phyloP scores from a whole-genome alignment of 2,797 vertebrate genomes.

The Etheostoma perlongum region DNA sequence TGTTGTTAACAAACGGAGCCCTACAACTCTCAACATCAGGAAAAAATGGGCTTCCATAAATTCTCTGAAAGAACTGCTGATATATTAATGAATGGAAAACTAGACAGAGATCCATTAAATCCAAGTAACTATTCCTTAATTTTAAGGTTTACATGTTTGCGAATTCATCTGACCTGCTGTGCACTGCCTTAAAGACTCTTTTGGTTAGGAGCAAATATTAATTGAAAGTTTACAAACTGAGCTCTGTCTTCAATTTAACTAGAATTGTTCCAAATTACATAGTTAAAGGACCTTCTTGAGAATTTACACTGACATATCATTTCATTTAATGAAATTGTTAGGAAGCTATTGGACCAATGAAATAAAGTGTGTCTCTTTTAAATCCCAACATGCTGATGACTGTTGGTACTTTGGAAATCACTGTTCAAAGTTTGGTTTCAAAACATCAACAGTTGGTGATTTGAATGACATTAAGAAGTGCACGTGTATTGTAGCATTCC shows the following conservation, averaged over 20 bases:
- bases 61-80: background rate
- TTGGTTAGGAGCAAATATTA: background rate
- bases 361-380: background rate
- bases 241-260: background rate
- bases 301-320: background rate
- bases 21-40: background rate
- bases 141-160: no score
- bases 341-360: conserved; percentile 5
- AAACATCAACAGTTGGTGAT: background rate
- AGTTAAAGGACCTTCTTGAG: background rate
- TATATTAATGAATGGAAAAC: background rate
- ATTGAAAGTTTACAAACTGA: background rate
- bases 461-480: background rate
- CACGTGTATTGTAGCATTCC: conserved; percentile 11
- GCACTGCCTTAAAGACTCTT: background rate
- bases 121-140: background rate
- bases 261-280: background rate
- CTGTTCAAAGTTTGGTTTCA: background rate
- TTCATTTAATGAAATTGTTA: background rate
- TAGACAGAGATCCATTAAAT: background rate
- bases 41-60: background rate
- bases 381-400: background rate
- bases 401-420: background rate
- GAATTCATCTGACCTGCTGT: background rate
- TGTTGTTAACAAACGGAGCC: conserved; percentile 44